phyloP scores from a whole-genome alignment of 2,113 vertebrate species.

The Oreochromis aureus region DNA sequence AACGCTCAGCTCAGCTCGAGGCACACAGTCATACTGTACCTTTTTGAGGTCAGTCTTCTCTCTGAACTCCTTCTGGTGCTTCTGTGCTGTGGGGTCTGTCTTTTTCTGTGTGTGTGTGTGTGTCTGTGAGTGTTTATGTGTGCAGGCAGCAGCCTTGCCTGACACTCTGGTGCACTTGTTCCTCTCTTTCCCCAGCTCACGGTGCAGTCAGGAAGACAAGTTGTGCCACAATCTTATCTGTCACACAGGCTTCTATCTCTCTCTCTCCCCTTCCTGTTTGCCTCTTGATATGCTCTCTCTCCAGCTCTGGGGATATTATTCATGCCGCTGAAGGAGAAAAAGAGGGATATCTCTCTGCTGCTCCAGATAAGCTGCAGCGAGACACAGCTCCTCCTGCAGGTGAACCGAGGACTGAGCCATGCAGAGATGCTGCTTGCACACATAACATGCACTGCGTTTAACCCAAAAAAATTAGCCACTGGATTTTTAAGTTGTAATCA shows the following conservation, averaged over 20 bases:
- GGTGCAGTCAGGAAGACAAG: constrained; percentile 58
- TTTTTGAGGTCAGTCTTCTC: constrained; percentile 58
- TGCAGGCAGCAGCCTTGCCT: constrained; percentile 46
- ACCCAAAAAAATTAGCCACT: not conserved
- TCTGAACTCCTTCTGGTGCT: constrained; percentile 55
- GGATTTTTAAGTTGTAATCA: not conserved
- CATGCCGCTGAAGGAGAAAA: constrained; percentile 65
- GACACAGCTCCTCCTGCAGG: constrained; percentile 80
- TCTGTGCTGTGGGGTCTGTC: constrained; percentile 33
- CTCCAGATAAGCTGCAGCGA: constrained; percentile 52
- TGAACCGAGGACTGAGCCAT: constrained; percentile 45
- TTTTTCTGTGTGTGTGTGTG: constrained; percentile 12
- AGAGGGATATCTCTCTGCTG: constrained; percentile 60
- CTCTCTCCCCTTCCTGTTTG: constrained; percentile 54
- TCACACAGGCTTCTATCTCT: constrained; percentile 67
- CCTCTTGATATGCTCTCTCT: constrained; percentile 63
- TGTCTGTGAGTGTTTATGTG: constrained; percentile 35
- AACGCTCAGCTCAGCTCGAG: not conserved
- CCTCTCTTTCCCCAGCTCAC: constrained; percentile 51
- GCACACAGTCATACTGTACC: constrained; percentile 58
- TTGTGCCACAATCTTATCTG: constrained; percentile 66
- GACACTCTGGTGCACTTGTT: constrained; percentile 63
- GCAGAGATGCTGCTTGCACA: not conserved
- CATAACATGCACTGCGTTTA: not conserved
- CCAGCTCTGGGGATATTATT: constrained; percentile 63